Conservation (phyloP, 2,888 invertebrate species). For the Achlya flavicornis region DNA sequence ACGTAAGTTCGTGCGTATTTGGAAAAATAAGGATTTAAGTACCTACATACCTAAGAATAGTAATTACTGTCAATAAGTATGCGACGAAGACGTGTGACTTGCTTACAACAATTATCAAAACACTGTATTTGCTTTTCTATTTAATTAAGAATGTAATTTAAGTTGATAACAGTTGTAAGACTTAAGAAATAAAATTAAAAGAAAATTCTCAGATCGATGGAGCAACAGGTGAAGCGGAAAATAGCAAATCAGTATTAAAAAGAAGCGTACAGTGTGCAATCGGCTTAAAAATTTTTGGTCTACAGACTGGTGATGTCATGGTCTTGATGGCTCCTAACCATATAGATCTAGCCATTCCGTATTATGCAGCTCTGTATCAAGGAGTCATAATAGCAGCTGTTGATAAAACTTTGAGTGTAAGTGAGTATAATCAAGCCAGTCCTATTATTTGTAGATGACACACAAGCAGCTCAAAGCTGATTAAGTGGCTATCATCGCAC, state of each 20-base stretch:
- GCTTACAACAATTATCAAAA: no score
- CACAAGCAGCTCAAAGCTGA: no score
- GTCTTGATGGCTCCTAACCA: constrained; percentile 75
- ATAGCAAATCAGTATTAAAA: constrained; percentile 58
- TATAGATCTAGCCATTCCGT: constrained; percentile 70
- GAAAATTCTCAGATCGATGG: constrained; percentile 65
- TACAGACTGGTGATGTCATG: constrained; percentile 70
- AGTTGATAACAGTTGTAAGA: neutral
- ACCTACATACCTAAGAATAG: no score
- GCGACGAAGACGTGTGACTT: no score
- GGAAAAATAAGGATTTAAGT: no score
- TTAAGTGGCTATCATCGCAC: no score
- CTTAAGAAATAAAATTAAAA: neutral
- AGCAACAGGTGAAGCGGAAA: constrained; percentile 67
- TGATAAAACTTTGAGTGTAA: constrained; percentile 53
- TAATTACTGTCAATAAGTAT: no score
- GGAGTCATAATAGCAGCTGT: constrained; percentile 63
- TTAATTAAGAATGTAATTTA: no score
- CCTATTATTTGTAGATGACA: neutral
- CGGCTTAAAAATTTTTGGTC: constrained; percentile 60
- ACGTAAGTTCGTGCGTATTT: no score
- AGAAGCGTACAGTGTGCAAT: constrained; percentile 70
- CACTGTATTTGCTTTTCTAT: no score
- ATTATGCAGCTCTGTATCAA: constrained; percentile 73
- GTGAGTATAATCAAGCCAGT: constrained; percentile 45